Percentiles rank a stretch among this genome's conserved stretches.
phyloP scores from a whole-genome alignment of 2,888 invertebrate species.

The Tricholauxania praeusta region DNA sequence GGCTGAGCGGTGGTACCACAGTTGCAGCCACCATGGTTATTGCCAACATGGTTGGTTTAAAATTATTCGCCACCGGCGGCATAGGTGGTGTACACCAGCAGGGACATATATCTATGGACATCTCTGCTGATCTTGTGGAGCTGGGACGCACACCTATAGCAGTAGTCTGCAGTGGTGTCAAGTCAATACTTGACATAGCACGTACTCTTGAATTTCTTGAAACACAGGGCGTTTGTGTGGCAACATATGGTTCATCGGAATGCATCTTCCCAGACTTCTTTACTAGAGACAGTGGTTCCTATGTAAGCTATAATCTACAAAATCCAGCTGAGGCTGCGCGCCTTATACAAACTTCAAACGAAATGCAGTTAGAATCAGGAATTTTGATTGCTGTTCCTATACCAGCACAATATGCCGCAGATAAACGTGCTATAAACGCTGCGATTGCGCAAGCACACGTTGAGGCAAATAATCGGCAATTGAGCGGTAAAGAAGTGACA shows the following conservation, averaged over 20 bases:
- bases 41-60: conserved; percentile 84
- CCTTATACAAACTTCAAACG: conserved; percentile 73
- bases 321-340: conserved; percentile 78
- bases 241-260: conserved; percentile 76
- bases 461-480: conserved; percentile 72
- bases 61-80: conserved; percentile 94
- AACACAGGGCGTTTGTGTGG: conserved; percentile 94
- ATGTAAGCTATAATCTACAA: conserved; percentile 78
- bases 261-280: conserved; percentile 95
- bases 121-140: conserved; percentile 95
- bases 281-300: conserved; percentile 79
- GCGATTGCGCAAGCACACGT: conserved; percentile 79
- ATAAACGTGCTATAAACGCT: conserved; percentile 72
- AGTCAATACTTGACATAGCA: conserved; percentile 96
- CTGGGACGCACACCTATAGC: conserved; percentile 87
- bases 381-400: conserved; percentile 92
- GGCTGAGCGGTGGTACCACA: conserved; percentile 90
- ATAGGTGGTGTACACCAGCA: conserved; percentile 91
- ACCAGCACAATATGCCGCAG: conserved; percentile 75
- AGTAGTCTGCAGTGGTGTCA: conserved; percentile 95
- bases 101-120: conserved; percentile 87
- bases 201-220: conserved; percentile 95
- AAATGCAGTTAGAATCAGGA: conserved; percentile 75
- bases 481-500: conserved; percentile 90
- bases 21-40: conserved; percentile 94